Conservation (phyloP, 1,140 invertebrate genomes). For the Microvelia longipes region DNA sequence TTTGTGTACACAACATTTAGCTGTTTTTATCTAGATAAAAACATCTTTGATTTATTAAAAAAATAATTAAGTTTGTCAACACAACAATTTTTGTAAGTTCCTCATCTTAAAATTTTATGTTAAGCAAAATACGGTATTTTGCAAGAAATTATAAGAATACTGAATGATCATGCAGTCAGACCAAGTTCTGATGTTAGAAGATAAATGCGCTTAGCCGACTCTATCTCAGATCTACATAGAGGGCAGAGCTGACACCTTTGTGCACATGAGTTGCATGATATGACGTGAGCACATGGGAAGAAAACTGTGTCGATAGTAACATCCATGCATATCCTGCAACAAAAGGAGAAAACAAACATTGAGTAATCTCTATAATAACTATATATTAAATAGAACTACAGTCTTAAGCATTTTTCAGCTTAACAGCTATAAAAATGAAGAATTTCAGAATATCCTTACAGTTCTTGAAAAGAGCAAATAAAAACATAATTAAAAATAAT, state of each 20-base stretch:
- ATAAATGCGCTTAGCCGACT: slow-evolving; percentile 5
- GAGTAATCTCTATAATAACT: background rate
- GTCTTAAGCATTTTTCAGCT: background rate
- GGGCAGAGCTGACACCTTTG: slow-evolving; percentile 55
- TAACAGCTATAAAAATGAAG: background rate
- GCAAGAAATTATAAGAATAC: background rate
- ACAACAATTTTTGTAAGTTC: too few relatives aligned
- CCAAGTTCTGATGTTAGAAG: slow-evolving; percentile 6
- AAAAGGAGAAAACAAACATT: background rate
- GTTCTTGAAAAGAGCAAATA: too few relatives aligned
- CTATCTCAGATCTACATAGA: slow-evolving; percentile 40
- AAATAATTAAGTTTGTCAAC: too few relatives aligned
- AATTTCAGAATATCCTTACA: background rate
- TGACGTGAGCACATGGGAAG: slow-evolving; percentile 66
- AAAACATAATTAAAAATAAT: too few relatives aligned
- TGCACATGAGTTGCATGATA: slow-evolving; percentile 56
- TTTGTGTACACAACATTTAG: too few relatives aligned
- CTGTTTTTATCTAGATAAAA: too few relatives aligned
- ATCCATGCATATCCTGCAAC: slow-evolving; percentile 56
- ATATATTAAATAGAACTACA: background rate
- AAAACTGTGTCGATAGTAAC: slow-evolving; percentile 59
- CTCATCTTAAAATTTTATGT: background rate
- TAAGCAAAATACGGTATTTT: background rate
- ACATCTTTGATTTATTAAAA: too few relatives aligned
- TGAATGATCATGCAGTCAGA: background rate